Conservation (phyloP, 1,140 invertebrate species). For the Hirudo medicinalis region DNA sequence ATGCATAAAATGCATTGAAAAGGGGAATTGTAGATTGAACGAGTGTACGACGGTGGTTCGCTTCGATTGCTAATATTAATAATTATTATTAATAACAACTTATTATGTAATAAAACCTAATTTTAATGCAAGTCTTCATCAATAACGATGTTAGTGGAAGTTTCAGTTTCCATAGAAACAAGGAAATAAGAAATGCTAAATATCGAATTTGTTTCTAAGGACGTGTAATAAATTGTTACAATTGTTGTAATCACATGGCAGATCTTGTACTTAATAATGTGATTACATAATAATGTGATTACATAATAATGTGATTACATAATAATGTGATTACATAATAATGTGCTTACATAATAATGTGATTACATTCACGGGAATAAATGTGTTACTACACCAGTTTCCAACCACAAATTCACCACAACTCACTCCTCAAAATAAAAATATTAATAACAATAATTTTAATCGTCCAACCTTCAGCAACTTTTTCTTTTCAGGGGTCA, state of each 20-base stretch:
- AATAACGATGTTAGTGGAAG: neutral
- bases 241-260: neutral
- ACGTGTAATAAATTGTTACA: neutral
- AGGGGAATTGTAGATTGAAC: neutral
- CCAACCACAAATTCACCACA: neutral
- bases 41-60: neutral
- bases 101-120: constrained; percentile 1
- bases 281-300: too few relatives aligned
- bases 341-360: too few relatives aligned
- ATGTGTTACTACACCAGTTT: neutral
- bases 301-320: too few relatives aligned
- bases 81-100: too few relatives aligned
- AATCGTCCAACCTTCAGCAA: constrained; percentile 23
- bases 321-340: too few relatives aligned
- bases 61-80: too few relatives aligned
- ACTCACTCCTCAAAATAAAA: neutral
- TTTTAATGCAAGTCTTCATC: constrained; percentile 10
- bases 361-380: too few relatives aligned
- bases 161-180: neutral
- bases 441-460: neutral
- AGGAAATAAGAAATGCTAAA: neutral
- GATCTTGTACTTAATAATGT: too few relatives aligned
- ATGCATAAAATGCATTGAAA: neutral
- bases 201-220: neutral
- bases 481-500: constrained; percentile 26